These are phyloP conservation scores for Epinotia nisella DNA, from an alignment of 2,888 invertebrate species.

Conservation along the genomic window DNA sequence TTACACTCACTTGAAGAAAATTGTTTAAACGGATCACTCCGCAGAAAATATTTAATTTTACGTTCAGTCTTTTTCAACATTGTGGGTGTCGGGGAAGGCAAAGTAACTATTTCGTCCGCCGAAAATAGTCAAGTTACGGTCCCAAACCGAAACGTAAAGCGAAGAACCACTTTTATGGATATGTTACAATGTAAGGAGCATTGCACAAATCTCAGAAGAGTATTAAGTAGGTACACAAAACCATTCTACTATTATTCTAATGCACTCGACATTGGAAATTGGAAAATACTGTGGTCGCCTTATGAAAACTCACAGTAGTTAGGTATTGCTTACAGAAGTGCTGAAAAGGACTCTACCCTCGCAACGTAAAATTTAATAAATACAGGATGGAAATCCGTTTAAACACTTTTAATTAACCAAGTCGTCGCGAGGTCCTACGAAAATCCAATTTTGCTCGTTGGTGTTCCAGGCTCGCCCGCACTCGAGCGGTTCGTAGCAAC, in stretches of 20 bases:
- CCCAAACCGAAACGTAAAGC: not conserved
- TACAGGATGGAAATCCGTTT: not conserved
- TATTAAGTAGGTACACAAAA: not conserved
- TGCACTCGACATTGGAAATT: not conserved
- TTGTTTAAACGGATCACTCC: not conserved
- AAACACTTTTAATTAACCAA: slow-evolving; percentile 8
- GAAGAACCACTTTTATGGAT: not conserved
- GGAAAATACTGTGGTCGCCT: not conserved
- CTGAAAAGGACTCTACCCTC: not conserved
- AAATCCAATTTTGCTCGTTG: slow-evolving; percentile 20
- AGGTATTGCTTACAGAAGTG: not conserved
- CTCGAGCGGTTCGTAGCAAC: slow-evolving; percentile 50
- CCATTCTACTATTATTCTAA: too few relatives aligned
- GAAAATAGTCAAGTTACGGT: not conserved
- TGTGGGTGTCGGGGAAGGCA: not conserved
- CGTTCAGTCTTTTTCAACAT: not conserved
- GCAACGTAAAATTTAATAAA: slow-evolving; percentile 1
- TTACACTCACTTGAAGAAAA: not conserved
- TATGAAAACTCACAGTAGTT: not conserved
- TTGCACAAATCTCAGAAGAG: not conserved
- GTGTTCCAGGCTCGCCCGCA: slow-evolving; percentile 53
- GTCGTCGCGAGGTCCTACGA: not conserved
- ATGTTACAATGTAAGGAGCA: not conserved
- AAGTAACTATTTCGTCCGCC: not conserved
- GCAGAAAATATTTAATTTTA: not conserved